phyloP scores from a whole-genome alignment of 2,888 invertebrate species.

The Gibbula magus region DNA sequence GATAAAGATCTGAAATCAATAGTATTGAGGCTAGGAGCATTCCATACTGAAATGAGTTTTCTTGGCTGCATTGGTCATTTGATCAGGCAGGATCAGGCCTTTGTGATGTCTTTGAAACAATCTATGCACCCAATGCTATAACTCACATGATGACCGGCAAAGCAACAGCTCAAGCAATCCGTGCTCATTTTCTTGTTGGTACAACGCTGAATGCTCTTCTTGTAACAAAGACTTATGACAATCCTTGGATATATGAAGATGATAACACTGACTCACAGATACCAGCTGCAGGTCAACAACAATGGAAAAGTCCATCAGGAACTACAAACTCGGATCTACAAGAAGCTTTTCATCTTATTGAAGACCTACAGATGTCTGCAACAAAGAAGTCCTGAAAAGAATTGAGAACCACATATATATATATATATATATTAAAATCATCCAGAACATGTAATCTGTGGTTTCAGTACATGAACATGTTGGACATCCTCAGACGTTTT shows the following conservation, averaged over 20 bases:
- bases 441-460: constrained; percentile 30
- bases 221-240: background rate
- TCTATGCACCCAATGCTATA: constrained; percentile 46
- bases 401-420: too few species aligned
- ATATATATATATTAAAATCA: constrained; percentile 24
- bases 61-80: constrained; percentile 46
- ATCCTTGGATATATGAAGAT: background rate
- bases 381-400: too few species aligned
- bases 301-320: background rate
- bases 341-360: too few species aligned
- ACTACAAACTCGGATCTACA: background rate
- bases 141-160: constrained; percentile 47
- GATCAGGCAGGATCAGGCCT: constrained; percentile 48
- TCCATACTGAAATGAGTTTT: too few species aligned
- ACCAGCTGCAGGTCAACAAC: background rate
- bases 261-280: background rate
- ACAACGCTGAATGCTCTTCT: constrained; percentile 18
- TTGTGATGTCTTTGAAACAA: constrained; percentile 39
- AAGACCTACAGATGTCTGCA: too few species aligned
- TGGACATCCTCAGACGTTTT: constrained; percentile 43
- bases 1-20: background rate
- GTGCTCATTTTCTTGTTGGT: too few species aligned
- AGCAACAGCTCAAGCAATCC: too few species aligned
- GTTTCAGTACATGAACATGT: constrained; percentile 51
- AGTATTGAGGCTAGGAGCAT: constrained; percentile 35